phyloP scores from a whole-genome alignment of 2,113 vertebrate genomes.

The Hipposideros armiger region DNA sequence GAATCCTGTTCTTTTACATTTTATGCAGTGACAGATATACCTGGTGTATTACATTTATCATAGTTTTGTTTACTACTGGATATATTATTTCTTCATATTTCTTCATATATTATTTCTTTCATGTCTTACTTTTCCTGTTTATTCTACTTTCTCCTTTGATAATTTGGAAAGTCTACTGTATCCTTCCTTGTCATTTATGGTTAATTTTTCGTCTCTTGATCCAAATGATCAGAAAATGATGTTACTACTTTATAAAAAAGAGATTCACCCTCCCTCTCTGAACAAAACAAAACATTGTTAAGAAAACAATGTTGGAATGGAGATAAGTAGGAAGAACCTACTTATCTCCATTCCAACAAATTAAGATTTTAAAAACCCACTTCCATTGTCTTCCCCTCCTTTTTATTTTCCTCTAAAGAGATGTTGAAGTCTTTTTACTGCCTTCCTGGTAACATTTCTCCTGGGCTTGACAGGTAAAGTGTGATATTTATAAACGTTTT shows the following conservation, averaged over 20 bases:
- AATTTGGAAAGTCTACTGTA: neutral
- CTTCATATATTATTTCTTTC: neutral
- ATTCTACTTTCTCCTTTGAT: neutral
- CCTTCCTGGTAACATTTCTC: neutral
- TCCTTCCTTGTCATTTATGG: neutral
- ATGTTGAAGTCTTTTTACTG: neutral
- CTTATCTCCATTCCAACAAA: neutral
- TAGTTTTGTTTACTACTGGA: neutral
- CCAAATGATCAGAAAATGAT: neutral
- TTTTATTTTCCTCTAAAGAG: neutral
- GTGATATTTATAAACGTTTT: neutral
- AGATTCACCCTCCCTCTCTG: neutral
- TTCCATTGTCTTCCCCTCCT: neutral
- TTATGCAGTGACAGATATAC: neutral
- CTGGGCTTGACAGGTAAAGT: neutral
- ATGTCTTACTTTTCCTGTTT: neutral
- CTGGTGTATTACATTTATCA: neutral
- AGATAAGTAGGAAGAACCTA: neutral
- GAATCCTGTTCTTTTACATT: neutral
- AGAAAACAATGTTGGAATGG: too few species aligned
- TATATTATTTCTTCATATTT: neutral
- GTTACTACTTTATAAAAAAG: neutral
- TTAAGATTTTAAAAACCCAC: neutral
- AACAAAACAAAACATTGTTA: neutral
- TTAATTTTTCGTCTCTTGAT: neutral